A percentile compares a stretch with the other conserved stretches of the same genome.
Evolutionary conservation across 2,888 invertebrate genomes (phyloP).

Genomic region (Gandaritis pyraliata): DNA sequence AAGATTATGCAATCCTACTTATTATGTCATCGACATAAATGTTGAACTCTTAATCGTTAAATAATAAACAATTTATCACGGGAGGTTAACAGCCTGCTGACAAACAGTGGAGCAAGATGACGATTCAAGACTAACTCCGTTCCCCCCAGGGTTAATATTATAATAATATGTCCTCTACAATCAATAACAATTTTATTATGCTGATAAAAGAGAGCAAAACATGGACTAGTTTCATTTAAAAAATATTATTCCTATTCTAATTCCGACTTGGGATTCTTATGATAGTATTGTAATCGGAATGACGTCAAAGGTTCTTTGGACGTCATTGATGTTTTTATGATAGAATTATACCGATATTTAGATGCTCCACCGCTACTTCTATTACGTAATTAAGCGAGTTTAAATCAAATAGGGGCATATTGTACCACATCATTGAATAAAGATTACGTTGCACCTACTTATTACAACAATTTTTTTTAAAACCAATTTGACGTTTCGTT

Average conservation of each 20-base stretch:
- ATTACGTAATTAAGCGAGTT: no score
- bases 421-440: no score
- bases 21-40: slow-evolving; percentile 21
- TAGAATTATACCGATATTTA: background rate
- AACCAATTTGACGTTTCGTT: no score
- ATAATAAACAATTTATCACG: slow-evolving; percentile 17
- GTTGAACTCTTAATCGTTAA: slow-evolving; percentile 24
- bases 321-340: slow-evolving; percentile 13
- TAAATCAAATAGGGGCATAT: no score
- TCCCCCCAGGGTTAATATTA: slow-evolving; percentile 48
- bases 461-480: no score
- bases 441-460: no score
- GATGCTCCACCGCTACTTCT: background rate
- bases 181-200: slow-evolving; percentile 30
- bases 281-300: slow-evolving; percentile 31
- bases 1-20: slow-evolving; percentile 19
- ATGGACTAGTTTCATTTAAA: slow-evolving; percentile 37
- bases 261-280: slow-evolving; percentile 6
- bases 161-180: slow-evolving; percentile 46
- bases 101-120: slow-evolving; percentile 31
- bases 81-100: slow-evolving; percentile 26
- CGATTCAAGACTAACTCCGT: slow-evolving; percentile 52
- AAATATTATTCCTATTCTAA: slow-evolving; percentile 24
- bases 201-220: slow-evolving; percentile 50
- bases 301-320: slow-evolving; percentile 47